phyloP scores from a whole-genome alignment of 2,797 vertebrate genomes.

The Mionectes olivaceus region DNA sequence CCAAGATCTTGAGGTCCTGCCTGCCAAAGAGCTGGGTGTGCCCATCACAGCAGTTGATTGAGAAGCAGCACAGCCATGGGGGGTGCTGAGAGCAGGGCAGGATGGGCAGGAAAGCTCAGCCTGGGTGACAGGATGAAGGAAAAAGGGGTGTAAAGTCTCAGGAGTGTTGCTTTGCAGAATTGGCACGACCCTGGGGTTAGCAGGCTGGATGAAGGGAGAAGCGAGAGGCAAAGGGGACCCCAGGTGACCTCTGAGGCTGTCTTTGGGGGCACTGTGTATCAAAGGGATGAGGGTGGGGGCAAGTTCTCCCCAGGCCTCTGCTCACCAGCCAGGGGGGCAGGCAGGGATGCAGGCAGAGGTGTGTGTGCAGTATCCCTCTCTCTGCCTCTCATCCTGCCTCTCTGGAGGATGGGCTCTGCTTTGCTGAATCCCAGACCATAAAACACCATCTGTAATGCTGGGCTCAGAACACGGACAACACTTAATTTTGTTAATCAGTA shows the following conservation, averaged over 20 bases:
- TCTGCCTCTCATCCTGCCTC: neutral
- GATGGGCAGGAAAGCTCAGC: neutral
- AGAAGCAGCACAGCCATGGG: accelerated
- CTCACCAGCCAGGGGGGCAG: neutral
- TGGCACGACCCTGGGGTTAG: accelerated
- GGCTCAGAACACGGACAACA: accelerated
- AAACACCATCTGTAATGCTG: neutral
- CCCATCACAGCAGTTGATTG: accelerated
- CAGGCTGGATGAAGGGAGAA: accelerated
- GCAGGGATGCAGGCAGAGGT: neutral
- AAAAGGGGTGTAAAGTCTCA: neutral
- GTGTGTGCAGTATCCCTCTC: neutral
- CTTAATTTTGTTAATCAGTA: neutral
- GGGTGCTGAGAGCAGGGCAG: neutral
- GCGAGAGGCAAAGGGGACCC: neutral
- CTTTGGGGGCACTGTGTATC: neutral
- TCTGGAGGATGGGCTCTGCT: neutral
- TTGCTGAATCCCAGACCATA: neutral
- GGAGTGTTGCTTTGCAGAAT: neutral
- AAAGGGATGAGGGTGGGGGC: neutral
- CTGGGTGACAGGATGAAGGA: accelerated
- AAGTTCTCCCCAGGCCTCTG: neutral
- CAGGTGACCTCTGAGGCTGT: accelerated
- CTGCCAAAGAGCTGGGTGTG: accelerated
- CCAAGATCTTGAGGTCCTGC: neutral